Conservation (phyloP, 2,113 vertebrate species). For the Rafetus swinhoei region DNA sequence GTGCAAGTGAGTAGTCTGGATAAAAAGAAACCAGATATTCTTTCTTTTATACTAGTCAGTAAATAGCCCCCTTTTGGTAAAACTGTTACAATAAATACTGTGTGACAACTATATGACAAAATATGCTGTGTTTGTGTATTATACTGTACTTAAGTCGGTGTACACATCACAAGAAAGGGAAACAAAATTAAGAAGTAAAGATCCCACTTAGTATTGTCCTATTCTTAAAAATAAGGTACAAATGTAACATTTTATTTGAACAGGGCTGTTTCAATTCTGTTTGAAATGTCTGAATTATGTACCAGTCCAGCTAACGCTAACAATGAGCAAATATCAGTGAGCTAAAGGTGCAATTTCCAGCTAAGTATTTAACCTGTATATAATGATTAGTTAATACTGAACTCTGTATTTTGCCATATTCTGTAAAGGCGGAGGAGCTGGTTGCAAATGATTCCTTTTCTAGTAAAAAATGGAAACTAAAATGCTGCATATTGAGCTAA, state of each 20-base stretch:
- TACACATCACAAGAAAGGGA: neutral
- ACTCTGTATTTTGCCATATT: neutral
- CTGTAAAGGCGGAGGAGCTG: neutral
- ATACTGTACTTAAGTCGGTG: neutral
- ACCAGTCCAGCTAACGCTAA: neutral
- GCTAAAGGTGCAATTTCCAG: neutral
- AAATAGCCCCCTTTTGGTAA: neutral
- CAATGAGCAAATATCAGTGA: neutral
- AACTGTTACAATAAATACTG: conserved; percentile 16
- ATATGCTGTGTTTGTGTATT: conserved; percentile 27
- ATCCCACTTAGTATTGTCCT: neutral
- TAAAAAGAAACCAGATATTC: neutral
- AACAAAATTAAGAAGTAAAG: neutral
- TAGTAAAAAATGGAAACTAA: neutral
- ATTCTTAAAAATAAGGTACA: neutral
- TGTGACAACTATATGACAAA: conserved; percentile 53
- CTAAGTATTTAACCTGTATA: neutral
- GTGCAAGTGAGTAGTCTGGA: neutral
- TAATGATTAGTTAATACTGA: neutral
- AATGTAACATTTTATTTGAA: neutral
- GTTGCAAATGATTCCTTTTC: neutral
- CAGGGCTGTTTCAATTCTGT: neutral
- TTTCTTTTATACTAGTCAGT: conserved; percentile 16
- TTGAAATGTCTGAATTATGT: neutral
- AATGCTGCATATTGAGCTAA: neutral